A percentile compares a stretch with the other conserved stretches of the same genome.
Conservation (phyloP, 1,140 invertebrate genomes). For the Drosophila pseudoananassae region DNA sequence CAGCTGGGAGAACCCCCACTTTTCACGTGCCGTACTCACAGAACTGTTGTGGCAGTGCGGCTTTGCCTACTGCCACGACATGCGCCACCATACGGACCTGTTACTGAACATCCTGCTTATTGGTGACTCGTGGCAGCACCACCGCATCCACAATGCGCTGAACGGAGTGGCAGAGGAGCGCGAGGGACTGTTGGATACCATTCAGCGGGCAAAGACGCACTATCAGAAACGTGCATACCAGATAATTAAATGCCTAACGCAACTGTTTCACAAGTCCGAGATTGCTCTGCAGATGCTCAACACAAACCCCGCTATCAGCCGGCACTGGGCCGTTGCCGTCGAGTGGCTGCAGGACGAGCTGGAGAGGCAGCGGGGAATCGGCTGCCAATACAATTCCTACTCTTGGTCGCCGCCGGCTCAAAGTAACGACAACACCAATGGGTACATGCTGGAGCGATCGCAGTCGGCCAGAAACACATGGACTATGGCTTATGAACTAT, state of each 20-base stretch:
- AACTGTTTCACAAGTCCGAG: slow-evolving; percentile 93
- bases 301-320: slow-evolving; percentile 90
- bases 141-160: slow-evolving; percentile 95
- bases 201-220: slow-evolving; percentile 95
- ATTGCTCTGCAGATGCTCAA: slow-evolving; percentile 90
- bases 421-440: slow-evolving; percentile 97
- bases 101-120: slow-evolving; percentile 94
- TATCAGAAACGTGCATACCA: slow-evolving; percentile 98
- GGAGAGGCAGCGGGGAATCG: slow-evolving; percentile 88
- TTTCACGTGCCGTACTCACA: slow-evolving; percentile 93
- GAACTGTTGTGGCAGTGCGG: slow-evolving; percentile 97
- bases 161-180: slow-evolving; percentile 96
- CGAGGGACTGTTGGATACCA: slow-evolving; percentile 97
- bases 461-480: slow-evolving; percentile 96
- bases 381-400: slow-evolving; percentile 89
- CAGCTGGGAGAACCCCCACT: slow-evolving; percentile 98
- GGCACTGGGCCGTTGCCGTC: slow-evolving; percentile 94
- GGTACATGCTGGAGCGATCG: slow-evolving; percentile 97
- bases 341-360: slow-evolving; percentile 98
- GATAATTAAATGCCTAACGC: slow-evolving; percentile 97
- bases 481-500: slow-evolving; percentile 92
- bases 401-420: slow-evolving; percentile 97
- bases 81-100: slow-evolving; percentile 95
- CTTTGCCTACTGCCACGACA: slow-evolving; percentile 97
- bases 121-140: slow-evolving; percentile 98